Evolutionary conservation across 92 coral and sea anemone species (phyloP), one percentile per base, ranked within the genome.

Genomic region (Bergia sp.): DNA sequence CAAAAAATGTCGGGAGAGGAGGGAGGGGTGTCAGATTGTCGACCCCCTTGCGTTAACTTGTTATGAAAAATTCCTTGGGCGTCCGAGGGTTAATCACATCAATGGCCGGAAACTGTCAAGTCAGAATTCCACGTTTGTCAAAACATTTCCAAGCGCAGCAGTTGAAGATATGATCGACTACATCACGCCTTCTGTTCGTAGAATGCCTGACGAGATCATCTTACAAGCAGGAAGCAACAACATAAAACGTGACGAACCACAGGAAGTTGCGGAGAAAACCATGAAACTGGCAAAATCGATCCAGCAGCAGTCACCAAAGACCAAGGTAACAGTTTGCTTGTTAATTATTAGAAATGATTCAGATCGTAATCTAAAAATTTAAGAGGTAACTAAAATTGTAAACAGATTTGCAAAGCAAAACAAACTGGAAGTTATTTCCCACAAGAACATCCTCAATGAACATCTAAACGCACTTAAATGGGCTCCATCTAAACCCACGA

Each of bases 141-240:
- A 89, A 76, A 42, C 92, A 50, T 89, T 89, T 69, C 89, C 89
- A 50, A 78, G 89, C 82, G 85, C 89, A 65, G 75, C 92, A 61
- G 78, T 89, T 8, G 92, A 89, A 65, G 91, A 89, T 58, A 73
- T 89, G 89, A 67, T 45, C 40, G 55, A 89, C 78, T 82, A 81
- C 49, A 75, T 89, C 88, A 88, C 23, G 86, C 92, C 87, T 20
- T 86, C 89, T 43, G 82, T 77, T 53, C 76, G 83, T 82, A 86
- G 89, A 86, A 86, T 37, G 55, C 76, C 82, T 53, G 44, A 47
- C 76, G 88, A 85, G 49, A 49, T 77, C 80, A 86, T 86, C 47
- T 81, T 86, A 13, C 89, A 49, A 45, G 84, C 75, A 75, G 89
- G 89, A 38, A 86, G 73, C 42, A 86, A 76, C 88, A 45, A 85